A percentile compares a stretch with the other conserved stretches of the same genome.
phyloP scores from a whole-genome alignment of 2,113 vertebrate genomes.

The Paralichthys olivaceus region DNA sequence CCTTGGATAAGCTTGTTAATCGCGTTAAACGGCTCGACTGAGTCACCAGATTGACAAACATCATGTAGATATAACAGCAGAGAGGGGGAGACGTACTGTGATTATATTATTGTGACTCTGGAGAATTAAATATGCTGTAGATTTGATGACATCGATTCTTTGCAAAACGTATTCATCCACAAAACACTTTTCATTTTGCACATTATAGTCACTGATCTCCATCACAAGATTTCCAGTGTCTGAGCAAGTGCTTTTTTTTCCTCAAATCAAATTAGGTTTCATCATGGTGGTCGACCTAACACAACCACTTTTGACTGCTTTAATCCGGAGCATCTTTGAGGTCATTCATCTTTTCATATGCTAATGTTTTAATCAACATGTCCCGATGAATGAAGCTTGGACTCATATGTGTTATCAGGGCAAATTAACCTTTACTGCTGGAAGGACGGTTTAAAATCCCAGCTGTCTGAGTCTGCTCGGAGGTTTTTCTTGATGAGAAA shows the following conservation, averaged over 20 bases:
- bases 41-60: conserved; percentile 34
- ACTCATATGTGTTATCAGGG: conserved; percentile 65
- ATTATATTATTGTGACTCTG: conserved; percentile 26
- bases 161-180: conserved; percentile 19
- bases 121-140: conserved; percentile 12
- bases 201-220: conserved; percentile 42
- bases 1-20: conserved; percentile 45
- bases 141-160: conserved; percentile 19
- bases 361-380: conserved; percentile 78
- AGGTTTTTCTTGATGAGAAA: neutral
- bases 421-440: conserved; percentile 71
- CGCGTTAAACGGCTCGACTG: conserved; percentile 47
- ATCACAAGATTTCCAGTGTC: conserved; percentile 27
- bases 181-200: neutral
- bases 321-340: conserved; percentile 72
- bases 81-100: neutral
- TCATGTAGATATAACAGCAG: conserved; percentile 11
- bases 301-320: conserved; percentile 73
- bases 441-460: conserved; percentile 47
- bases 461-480: neutral
- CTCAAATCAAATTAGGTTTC: conserved; percentile 35
- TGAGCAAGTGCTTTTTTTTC: neutral
- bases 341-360: conserved; percentile 77
- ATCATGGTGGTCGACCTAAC: conserved; percentile 56
- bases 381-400: conserved; percentile 53